These are phyloP conservation scores for Oithona nana DNA, from an alignment of 2,888 invertebrate species.

Conservation along the genomic window DNA sequence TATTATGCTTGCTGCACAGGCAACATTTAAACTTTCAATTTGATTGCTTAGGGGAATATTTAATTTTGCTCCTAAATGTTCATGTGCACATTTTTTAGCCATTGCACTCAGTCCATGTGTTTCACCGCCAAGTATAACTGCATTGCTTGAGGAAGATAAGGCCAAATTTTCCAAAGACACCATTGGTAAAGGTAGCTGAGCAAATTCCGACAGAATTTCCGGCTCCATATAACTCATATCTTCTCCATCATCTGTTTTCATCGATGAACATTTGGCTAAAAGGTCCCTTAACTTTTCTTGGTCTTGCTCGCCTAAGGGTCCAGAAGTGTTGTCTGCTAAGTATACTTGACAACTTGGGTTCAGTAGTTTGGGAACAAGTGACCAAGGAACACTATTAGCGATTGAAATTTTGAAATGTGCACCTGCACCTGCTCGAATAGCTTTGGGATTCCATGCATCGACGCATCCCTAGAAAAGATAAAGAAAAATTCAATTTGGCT, in stretches of 20 bases:
- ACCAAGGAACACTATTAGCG: conserved; percentile 43
- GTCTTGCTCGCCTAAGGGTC: not conserved
- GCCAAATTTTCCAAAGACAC: conserved; percentile 28
- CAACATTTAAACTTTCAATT: conserved; percentile 66
- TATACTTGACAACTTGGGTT: conserved; percentile 35
- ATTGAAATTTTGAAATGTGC: conserved; percentile 64
- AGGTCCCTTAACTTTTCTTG: not conserved
- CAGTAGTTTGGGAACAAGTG: conserved; percentile 35
- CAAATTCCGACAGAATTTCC: conserved; percentile 21
- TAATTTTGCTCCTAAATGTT: conserved; percentile 41
- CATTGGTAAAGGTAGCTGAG: conserved; percentile 20
- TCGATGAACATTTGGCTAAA: not conserved
- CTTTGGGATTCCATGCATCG: conserved; percentile 75
- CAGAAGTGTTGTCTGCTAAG: conserved; percentile 19
- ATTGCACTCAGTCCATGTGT: conserved; percentile 62
- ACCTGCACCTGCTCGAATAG: conserved; percentile 60
- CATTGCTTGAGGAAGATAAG: conserved; percentile 29
- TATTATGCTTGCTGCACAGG: conserved; percentile 60
- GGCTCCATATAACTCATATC: not conserved
- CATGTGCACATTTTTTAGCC: conserved; percentile 41
- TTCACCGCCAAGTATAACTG: conserved; percentile 69
- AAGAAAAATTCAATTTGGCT: not conserved
- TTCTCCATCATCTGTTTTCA: not conserved
- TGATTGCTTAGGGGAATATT: conserved; percentile 56
- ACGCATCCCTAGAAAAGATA: conserved; percentile 56